Evolutionary conservation across 2,797 vertebrate species (phyloP), one percentile per base, ranked within the genome.

Genomic region (Lemur catta): DNA sequence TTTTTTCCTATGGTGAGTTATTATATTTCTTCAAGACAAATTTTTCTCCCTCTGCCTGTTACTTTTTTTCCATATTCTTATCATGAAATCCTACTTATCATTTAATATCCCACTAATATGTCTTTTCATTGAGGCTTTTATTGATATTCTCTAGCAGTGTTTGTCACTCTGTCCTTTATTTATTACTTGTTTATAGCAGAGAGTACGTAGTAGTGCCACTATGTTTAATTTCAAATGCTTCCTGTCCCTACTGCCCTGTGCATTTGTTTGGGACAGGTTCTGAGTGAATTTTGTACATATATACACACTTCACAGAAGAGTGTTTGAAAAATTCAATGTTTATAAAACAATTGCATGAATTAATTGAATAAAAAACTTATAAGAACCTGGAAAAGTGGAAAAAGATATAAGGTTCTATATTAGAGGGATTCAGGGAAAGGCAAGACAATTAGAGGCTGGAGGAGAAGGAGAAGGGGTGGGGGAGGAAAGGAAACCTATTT

Each of bases 341-440:
- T 90, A 80, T 48, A 59, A 79, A 94, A 52, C 89, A 91, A 93
- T 14, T 2, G 12, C 86, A 38, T 55, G 22, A 84, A 35, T 88
- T 4, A 84, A 69, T 95, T 82, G 87, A 90, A 84, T 95, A 46
- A 82, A 91, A 93, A 46, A 46, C 35, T 92, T 88, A 75, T 13
- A 50, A 86, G 28, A 55, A 24, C 12, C 57, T 84, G 61, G 48
- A 87, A 43, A 57, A 89, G 41, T 71, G 26, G 76, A 91, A 72
- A 76, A 87, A 76, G 87, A 92, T 78, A 67, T 33, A 41, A 74
- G 85, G n/a, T 38, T 33, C 12, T 78, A 0, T 52, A 8, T 89
- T 65, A 59, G 67, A 89, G 69, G 82, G 76, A 26, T 48, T 81
- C 38, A 71, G 61, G 35, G 63, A 94, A 48, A 89, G 80, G 59